Conservation (phyloP, 2,797 vertebrate genomes). For the Ptychobarbus kaznakovi region DNA sequence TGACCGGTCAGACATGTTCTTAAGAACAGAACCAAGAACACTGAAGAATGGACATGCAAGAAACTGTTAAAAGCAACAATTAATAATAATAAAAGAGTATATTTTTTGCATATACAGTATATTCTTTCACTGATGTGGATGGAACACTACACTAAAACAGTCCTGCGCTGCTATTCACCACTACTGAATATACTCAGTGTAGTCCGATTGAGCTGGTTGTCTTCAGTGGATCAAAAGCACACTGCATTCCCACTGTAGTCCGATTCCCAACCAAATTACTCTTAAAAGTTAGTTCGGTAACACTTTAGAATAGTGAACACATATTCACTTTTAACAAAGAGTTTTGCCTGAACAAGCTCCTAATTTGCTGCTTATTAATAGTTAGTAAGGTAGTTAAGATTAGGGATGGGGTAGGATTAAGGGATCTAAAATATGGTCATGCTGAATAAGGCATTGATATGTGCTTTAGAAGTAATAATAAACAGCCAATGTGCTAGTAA, state of each 20-base stretch:
- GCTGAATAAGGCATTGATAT: neutral
- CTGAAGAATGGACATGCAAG: neutral
- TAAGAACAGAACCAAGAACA: neutral
- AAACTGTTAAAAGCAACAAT: neutral
- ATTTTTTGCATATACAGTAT: neutral
- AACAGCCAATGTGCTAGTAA: neutral
- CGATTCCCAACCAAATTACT: neutral
- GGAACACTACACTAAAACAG: neutral
- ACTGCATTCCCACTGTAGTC: neutral
- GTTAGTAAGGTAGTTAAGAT: neutral
- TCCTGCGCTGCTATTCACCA: neutral
- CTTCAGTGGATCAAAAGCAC: neutral
- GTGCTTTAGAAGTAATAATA: neutral
- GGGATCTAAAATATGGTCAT: neutral
- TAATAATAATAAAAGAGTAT: neutral
- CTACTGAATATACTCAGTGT: neutral
- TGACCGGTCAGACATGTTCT: constrained; percentile 1
- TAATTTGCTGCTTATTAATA: neutral
- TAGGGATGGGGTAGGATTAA: neutral
- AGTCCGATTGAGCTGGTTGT: neutral
- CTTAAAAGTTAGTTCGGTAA: neutral
- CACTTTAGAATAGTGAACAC: neutral
- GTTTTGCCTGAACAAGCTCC: neutral
- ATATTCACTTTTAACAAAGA: neutral
- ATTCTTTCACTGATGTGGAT: neutral